These are phyloP conservation scores for Zoanthus sansibaricus DNA, from an alignment of 92 coral and sea anemone species.

Conservation along the genomic window DNA sequence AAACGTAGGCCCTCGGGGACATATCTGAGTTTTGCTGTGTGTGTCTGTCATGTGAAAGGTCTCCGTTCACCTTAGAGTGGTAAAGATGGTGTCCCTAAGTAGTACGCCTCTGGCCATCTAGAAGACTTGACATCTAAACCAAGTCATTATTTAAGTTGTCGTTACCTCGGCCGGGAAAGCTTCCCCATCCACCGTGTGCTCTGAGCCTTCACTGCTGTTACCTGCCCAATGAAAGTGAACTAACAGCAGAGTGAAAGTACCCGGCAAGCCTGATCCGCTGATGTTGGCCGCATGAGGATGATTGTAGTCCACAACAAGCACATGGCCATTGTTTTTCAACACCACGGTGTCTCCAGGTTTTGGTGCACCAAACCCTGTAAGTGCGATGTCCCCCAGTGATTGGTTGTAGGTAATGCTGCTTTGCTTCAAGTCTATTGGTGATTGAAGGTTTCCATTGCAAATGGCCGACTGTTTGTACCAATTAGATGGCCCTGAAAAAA, in stretches of 20 bases:
- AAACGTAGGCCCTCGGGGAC: too few species aligned
- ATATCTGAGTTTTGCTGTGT: too few species aligned
- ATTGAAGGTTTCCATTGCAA: slow-evolving; percentile 47
- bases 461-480: slow-evolving; percentile 33
- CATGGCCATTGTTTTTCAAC: slow-evolving; percentile 52
- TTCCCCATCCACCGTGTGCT: slow-evolving; percentile 67
- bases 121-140: too few species aligned
- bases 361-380: slow-evolving; percentile 22
- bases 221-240: slow-evolving; percentile 78
- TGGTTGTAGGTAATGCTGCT: slow-evolving; percentile 17
- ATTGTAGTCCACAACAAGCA: slow-evolving; percentile 8
- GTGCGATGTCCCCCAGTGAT: slow-evolving; percentile 22
- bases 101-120: too few species aligned
- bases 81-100: too few species aligned
- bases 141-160: too few species aligned
- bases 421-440: slow-evolving; percentile 65
- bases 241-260: slow-evolving; percentile 30
- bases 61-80: too few species aligned
- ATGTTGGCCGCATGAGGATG: slow-evolving; percentile 34
- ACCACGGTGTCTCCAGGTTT: neutral
- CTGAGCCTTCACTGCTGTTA: slow-evolving; percentile 58
- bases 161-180: slow-evolving; percentile 77
- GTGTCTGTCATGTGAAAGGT: too few species aligned
- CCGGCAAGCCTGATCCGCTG: slow-evolving; percentile 58
- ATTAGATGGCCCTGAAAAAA: slow-evolving; percentile 50